A percentile compares a stretch with the other conserved stretches of the same genome.
These are phyloP conservation scores for Baccha elongata DNA, from an alignment of 2,888 invertebrate species.

Conservation along the genomic window DNA sequence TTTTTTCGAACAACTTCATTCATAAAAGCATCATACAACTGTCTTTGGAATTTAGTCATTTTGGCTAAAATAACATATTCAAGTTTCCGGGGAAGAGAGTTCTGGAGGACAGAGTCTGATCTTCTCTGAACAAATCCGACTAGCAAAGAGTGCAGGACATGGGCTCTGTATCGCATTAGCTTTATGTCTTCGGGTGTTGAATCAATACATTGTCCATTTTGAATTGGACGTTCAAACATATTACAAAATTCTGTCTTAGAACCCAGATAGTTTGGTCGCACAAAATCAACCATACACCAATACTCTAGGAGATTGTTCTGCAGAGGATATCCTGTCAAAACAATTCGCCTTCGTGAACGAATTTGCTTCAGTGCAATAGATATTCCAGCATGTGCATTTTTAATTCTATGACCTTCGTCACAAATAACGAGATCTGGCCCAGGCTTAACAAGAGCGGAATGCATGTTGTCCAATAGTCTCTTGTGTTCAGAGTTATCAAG, in stretches of 20 bases:
- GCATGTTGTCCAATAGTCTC: slow-evolving; percentile 91
- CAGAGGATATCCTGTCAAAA: slow-evolving; percentile 98
- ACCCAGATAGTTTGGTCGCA: slow-evolving; percentile 97
- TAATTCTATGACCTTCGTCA: slow-evolving; percentile 98
- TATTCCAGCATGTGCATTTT: slow-evolving; percentile 98
- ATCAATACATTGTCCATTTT: slow-evolving; percentile 98
- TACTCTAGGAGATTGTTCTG: slow-evolving; percentile 98
- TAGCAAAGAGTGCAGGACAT: slow-evolving; percentile 96
- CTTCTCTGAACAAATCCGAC: slow-evolving; percentile 98
- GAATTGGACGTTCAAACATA: slow-evolving; percentile 99
- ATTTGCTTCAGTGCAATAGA: slow-evolving; percentile 97
- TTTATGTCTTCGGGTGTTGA: slow-evolving; percentile 96
- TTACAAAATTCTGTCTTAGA: slow-evolving; percentile 98
- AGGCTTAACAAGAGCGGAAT: slow-evolving; percentile 92
- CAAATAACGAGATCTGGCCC: slow-evolving; percentile 97
- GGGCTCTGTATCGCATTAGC: slow-evolving; percentile 96
- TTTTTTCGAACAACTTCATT: slow-evolving; percentile 94
- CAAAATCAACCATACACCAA: slow-evolving; percentile 99
- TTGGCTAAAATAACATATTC: slow-evolving; percentile 96
- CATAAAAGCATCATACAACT: slow-evolving; percentile 96
- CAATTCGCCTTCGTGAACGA: slow-evolving; percentile 95
- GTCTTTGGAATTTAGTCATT: slow-evolving; percentile 95
- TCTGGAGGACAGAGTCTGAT: slow-evolving; percentile 95
- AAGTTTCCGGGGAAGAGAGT: slow-evolving; percentile 96
- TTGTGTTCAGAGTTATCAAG: slow-evolving; percentile 83